Evolutionary conservation across 2,113 vertebrate genomes (phyloP), one percentile per base, ranked within the genome.

Genomic region (Vidua macroura): DNA sequence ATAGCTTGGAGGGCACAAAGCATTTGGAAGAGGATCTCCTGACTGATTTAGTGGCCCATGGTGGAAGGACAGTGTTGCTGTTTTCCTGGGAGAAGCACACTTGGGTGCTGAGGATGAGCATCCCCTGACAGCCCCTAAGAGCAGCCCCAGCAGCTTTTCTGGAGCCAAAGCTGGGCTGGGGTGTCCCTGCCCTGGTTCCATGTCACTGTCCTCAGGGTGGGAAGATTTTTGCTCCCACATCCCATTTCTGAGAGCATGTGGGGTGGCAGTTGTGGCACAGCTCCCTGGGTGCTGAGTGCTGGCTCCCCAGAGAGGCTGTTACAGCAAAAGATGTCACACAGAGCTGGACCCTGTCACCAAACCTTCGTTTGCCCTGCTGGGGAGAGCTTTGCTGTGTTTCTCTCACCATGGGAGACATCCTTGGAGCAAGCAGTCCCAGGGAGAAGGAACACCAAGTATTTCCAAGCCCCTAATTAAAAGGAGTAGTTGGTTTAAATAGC

Each of bases 391-490:
- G 35, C 70, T 93, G 37, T 48, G 30, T 94, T 15, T 75, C 27
- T 41, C 5, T n/a, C 6, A 1, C 68, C 0, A 1, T 23, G 56
- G 55, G 60, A 86, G 49, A 64, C 19, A 22, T 75, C 15, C 63
- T 64, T 55, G 64, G 82, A 77, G 59, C 49, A 44, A 74, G 55
- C 53, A 81, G 17, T 93, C 70, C 52, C 46, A 60, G 63, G 62
- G 91, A 92, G 83, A 55, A 79, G 49, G 37, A 88, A 27, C 82
- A 39, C 77, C 3, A 12, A 85, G 86, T 76, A 95, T 92, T 90
- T 95, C 80, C 56, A 88, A 86, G 53, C 46, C 19, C 16, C 89
- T 96, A 93, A 94, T 96, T 97, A 95, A 94, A 95, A 86, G n/a
- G 53, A 94, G 13, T 27, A 72, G 52, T 74, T 88, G 55, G 35